These are phyloP conservation scores for Leptopilina drosophilae DNA, from an alignment of 2,888 invertebrate species.

Conservation along the genomic window DNA sequence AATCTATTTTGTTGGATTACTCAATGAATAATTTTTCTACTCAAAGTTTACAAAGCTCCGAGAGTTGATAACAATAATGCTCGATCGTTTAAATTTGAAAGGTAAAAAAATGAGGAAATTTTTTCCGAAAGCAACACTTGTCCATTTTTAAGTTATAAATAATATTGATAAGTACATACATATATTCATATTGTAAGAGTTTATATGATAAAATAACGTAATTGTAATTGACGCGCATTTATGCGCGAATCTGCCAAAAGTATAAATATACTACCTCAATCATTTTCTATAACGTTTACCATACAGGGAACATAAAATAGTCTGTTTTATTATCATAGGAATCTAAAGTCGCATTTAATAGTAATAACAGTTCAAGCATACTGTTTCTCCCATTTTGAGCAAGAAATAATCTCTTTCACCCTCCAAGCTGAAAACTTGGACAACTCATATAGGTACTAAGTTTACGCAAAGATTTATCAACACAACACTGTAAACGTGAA, in stretches of 20 bases:
- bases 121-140: neutral
- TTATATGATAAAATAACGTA: constrained; percentile 41
- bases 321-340: constrained; percentile 27
- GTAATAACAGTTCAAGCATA: neutral
- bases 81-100: neutral
- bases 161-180: constrained; percentile 40
- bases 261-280: constrained; percentile 73
- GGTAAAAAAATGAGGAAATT: no score
- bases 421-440: no score
- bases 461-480: no score
- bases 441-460: no score
- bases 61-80: no score
- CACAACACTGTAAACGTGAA: no score
- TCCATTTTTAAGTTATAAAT: constrained; percentile 36
- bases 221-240: constrained; percentile 38
- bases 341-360: neutral
- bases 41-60: neutral
- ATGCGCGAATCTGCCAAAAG: constrained; percentile 64
- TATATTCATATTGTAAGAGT: constrained; percentile 34
- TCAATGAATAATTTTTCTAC: no score
- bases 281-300: constrained; percentile 60
- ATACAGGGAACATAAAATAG: constrained; percentile 61
- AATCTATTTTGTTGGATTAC: no score
- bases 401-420: no score
- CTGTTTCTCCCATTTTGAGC: neutral